A percentile compares a stretch with the other conserved stretches of the same genome.
phyloP scores from a whole-genome alignment of 1,140 invertebrate species.

The Halesus radiatus region DNA sequence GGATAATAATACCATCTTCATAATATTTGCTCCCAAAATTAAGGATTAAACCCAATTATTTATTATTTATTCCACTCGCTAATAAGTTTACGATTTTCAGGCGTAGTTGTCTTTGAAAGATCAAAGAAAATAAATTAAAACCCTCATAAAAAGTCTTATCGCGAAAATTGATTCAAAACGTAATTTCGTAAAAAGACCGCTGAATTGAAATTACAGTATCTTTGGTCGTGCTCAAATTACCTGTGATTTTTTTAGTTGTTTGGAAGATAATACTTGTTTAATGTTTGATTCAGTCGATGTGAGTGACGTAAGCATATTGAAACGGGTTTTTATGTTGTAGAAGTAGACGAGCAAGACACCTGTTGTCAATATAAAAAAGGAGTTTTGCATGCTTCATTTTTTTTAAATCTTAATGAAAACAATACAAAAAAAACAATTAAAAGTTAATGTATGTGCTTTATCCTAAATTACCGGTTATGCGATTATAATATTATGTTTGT shows the following conservation, averaged over 20 bases:
- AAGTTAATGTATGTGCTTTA: no score
- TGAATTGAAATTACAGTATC: not conserved
- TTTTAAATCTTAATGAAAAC: no score
- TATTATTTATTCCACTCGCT: not conserved
- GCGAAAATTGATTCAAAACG: not conserved
- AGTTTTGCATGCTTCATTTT: no score
- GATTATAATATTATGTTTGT: no score
- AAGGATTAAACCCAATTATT: not conserved
- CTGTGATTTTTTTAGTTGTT: not conserved
- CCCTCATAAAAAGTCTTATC: conserved; percentile 7
- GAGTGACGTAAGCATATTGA: no score
- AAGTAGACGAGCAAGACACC: no score
- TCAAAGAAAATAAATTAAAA: conserved; percentile 14
- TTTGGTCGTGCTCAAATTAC: not conserved
- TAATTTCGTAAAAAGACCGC: not conserved
- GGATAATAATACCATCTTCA: not conserved
- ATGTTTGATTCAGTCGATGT: no score
- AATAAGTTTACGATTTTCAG: no score
- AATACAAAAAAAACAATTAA: no score
- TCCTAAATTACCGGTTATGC: no score
- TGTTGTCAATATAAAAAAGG: no score
- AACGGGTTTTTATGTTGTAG: no score
- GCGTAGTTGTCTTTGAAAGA: not conserved
- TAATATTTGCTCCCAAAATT: not conserved
- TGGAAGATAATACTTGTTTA: conserved; percentile 4